Conservation (phyloP, 1,140 invertebrate genomes). For the Antheraea pernyi region DNA sequence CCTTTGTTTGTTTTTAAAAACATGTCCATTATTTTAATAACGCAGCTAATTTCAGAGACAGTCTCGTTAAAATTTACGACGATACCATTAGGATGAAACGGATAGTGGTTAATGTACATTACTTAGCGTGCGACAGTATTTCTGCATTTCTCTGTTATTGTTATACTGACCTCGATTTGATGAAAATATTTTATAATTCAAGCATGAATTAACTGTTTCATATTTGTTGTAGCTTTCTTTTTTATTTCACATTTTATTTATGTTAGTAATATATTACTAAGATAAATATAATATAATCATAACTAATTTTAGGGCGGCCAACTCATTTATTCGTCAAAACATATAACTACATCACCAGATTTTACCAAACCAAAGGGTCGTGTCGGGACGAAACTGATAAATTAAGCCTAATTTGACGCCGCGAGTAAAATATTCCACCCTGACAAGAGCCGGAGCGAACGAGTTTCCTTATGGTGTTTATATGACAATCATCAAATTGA, state of each 20-base stretch:
- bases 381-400: too few species aligned
- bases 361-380: too few species aligned
- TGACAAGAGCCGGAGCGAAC: too few species aligned
- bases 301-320: too few species aligned
- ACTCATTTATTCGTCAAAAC: too few species aligned
- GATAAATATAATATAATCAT: too few species aligned
- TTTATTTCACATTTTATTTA: neutral
- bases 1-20: neutral
- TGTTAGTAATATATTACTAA: too few species aligned
- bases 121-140: slow-evolving; percentile 34
- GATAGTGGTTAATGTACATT: slow-evolving; percentile 36
- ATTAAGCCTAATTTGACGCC: too few species aligned
- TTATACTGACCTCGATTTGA: slow-evolving; percentile 52
- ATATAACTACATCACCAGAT: too few species aligned
- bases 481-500: too few species aligned
- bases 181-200: slow-evolving; percentile 65
- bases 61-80: slow-evolving; percentile 11
- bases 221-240: slow-evolving; percentile 35
- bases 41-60: slow-evolving; percentile 25
- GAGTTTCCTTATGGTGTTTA: too few species aligned
- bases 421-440: too few species aligned
- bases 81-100: slow-evolving; percentile 31
- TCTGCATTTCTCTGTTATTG: slow-evolving; percentile 63
- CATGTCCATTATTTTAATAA: neutral
- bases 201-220: slow-evolving; percentile 39